These are phyloP conservation scores for Calephelis nemesis DNA, from an alignment of 1,140 invertebrate genomes.

Conservation along the genomic window DNA sequence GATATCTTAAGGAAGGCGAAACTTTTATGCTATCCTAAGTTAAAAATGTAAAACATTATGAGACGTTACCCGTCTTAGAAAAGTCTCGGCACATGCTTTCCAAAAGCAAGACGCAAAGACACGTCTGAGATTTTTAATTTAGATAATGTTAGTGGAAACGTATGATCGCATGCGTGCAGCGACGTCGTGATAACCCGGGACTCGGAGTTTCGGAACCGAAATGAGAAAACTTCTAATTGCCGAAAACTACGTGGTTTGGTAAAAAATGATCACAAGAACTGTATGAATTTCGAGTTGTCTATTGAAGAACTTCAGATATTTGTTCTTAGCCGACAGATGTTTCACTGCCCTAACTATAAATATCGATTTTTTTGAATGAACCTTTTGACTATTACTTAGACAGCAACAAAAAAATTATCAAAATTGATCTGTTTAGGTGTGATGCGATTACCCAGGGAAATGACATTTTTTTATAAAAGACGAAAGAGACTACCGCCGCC, in stretches of 20 bases:
- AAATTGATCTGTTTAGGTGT: too few relatives aligned
- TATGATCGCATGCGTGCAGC: neutral
- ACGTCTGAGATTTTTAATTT: conserved; percentile 17
- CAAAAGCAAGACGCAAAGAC: conserved; percentile 1
- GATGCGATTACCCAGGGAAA: too few relatives aligned
- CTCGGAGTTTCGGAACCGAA: neutral
- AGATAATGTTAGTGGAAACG: conserved; percentile 10
- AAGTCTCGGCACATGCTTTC: neutral
- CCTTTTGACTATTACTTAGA: too few relatives aligned
- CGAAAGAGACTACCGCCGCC: too few relatives aligned
- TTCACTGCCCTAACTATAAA: too few relatives aligned
- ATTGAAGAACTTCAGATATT: neutral
- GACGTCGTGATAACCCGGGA: neutral
- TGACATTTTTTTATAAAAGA: too few relatives aligned
- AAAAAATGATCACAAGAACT: neutral
- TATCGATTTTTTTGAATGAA: too few relatives aligned
- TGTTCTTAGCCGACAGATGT: too few relatives aligned
- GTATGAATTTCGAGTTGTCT: neutral
- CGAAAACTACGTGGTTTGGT: conserved; percentile 1
- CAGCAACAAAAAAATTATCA: too few relatives aligned
- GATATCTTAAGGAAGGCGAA: too few relatives aligned
- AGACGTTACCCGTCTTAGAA: neutral
- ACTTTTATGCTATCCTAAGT: neutral
- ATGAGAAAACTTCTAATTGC: conserved; percentile 17
- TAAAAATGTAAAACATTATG: neutral